Base-by-base conservation (phyloP, 92 coral and sea anemone species). In the Heliopora coerulea region DNA sequence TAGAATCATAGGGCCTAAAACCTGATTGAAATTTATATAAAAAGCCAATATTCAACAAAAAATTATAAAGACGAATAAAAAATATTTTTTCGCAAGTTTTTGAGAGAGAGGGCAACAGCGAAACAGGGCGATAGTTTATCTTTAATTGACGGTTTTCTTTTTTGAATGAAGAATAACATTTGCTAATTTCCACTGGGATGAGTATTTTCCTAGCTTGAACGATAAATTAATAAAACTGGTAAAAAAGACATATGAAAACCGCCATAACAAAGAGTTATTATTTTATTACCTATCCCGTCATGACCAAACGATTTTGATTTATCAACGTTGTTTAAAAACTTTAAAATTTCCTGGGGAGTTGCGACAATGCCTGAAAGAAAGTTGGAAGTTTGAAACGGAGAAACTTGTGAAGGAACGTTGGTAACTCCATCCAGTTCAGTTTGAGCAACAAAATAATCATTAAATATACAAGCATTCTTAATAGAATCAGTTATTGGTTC, bases 381-480 rank as follows among this genome's bases (percentile, higher is more conserved):
- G 15, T 8, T 6, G n/a, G 2, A 46, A 46, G 52, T n/a, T n/a
- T n/a, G n/a, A n/a, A n/a, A 46, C 7, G 52, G 15, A 46, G 52
- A 46, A 15, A 46, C 14, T 15, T 6, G 15, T 8, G 52, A n/a
- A 46, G 15, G 52, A 15, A n/a, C 52, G 15, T 2, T 6, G 42
- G 42, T 37, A 37, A 8, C 15, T 6, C 14, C 52, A 8, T 46
- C 52, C 15, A 46, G 2, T 6, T 6, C 17, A n/a, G 64, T 25
- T 58, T 58, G 64, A 28, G 18, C 28, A 27, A 33, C 11, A 58
- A 58, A 58, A 58, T 58, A 58, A 8, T 58, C 33, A 27, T 58
- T 58, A 58, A 58, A 58, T 5, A 81, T 26, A 34, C 24, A 46
- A n/a, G 85, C 74, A 28, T 81, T 81, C 62, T 62, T 48, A 62